Evolutionary conservation across 2,113 vertebrate genomes (phyloP).

Genomic region (Oncorhynchus kisutch): DNA sequence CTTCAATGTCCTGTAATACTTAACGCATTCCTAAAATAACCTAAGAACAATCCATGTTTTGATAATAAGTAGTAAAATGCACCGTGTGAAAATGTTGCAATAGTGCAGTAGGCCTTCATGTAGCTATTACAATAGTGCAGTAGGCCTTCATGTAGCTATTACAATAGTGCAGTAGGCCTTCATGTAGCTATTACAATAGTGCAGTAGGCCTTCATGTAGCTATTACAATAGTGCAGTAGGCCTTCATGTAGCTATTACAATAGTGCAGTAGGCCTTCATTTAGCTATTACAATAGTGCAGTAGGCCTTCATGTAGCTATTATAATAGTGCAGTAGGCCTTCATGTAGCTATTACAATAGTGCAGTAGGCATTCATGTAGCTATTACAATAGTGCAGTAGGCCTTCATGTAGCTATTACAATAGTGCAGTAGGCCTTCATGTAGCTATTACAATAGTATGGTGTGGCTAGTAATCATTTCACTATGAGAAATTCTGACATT

Average conservation of each 20-base stretch:
- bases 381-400: not conserved
- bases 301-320: not conserved
- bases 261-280: not conserved
- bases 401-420: not conserved
- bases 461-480: not conserved
- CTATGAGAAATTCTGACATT: not conserved
- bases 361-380: too few relatives aligned
- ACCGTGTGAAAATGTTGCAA: not conserved
- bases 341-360: not conserved
- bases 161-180: not conserved
- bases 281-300: not conserved
- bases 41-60: constrained; percentile 18
- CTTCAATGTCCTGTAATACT: constrained; percentile 17
- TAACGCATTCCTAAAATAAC: constrained; percentile 22
- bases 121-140: not conserved
- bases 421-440: too few relatives aligned
- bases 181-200: not conserved
- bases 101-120: too few relatives aligned
- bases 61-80: not conserved
- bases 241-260: not conserved
- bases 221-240: not conserved
- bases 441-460: not conserved
- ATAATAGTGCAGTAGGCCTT: not conserved
- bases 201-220: too few relatives aligned
- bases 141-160: not conserved